These are phyloP conservation scores for Megamerina dolium DNA, from an alignment of 2,888 invertebrate genomes.

Conservation along the genomic window DNA sequence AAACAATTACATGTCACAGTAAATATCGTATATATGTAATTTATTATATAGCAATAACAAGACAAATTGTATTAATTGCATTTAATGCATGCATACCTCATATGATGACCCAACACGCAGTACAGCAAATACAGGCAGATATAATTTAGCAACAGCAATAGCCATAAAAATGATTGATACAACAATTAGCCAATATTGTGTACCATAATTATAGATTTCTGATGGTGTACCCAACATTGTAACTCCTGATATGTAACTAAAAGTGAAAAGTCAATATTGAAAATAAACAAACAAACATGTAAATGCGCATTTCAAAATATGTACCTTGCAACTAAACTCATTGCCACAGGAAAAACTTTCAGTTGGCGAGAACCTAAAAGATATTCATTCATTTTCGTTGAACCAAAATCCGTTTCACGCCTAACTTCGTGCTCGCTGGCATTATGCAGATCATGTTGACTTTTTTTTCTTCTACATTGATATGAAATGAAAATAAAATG, in stretches of 20 bases:
- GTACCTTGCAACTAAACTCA: slow-evolving; percentile 79
- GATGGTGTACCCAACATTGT: slow-evolving; percentile 82
- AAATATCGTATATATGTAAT: too few relatives aligned
- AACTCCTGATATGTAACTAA: slow-evolving; percentile 80
- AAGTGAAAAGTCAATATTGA: slow-evolving; percentile 16
- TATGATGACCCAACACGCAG: slow-evolving; percentile 75
- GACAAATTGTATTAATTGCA: too few relatives aligned
- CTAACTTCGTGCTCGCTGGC: slow-evolving; percentile 15
- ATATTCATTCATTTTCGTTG: slow-evolving; percentile 63
- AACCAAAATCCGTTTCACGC: slow-evolving; percentile 38
- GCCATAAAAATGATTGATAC: slow-evolving; percentile 66
- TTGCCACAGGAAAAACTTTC: slow-evolving; percentile 75
- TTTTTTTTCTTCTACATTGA: slow-evolving; percentile 13
- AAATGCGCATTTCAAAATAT: slow-evolving; percentile 1
- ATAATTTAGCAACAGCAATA: slow-evolving; percentile 61
- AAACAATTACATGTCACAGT: too few relatives aligned
- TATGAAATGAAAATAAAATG: slow-evolving; percentile 16
- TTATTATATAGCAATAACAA: too few relatives aligned
- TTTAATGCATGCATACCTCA: slow-evolving; percentile 69
- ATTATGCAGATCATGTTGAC: slow-evolving; percentile 1
- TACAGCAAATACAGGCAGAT: slow-evolving; percentile 74
- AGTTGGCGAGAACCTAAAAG: slow-evolving; percentile 70
- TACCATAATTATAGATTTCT: slow-evolving; percentile 81
- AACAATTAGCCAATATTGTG: slow-evolving; percentile 73
- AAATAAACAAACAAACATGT: background rate